Conservation (phyloP, 2,888 invertebrate species). For the Sericinus montela region DNA sequence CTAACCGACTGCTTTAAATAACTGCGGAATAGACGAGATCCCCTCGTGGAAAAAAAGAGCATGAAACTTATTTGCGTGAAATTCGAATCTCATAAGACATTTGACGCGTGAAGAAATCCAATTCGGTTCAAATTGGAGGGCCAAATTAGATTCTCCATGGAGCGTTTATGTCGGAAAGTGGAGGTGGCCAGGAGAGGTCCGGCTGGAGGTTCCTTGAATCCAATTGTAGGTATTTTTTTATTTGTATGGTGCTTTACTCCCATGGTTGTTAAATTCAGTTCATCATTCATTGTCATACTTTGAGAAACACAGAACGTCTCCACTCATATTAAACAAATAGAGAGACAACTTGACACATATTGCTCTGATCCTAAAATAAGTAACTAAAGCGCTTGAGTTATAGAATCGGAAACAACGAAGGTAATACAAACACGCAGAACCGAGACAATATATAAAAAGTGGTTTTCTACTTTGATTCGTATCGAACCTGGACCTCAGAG, state of each 20-base stretch:
- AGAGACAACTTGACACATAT: no score
- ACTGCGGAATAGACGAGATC: no score
- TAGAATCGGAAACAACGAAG: no score
- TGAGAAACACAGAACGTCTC: no score
- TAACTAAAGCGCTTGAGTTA: no score
- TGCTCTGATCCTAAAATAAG: no score
- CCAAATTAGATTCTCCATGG: slow-evolving; percentile 56
- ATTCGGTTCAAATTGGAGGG: slow-evolving; percentile 56
- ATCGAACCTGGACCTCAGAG: no score
- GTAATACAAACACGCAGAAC: no score
- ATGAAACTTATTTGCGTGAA: slow-evolving; percentile 53
- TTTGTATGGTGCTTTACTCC: background rate
- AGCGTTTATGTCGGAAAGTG: slow-evolving; percentile 31
- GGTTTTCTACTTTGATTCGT: no score
- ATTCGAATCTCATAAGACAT: slow-evolving; percentile 60
- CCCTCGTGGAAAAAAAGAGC: slow-evolving; percentile 25
- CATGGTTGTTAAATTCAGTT: background rate
- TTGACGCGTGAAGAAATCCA: slow-evolving; percentile 61
- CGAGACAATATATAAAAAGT: no score
- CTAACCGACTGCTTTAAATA: no score
- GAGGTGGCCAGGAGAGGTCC: background rate
- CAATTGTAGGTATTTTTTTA: background rate
- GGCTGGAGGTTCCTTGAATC: background rate
- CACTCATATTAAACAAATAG: no score
- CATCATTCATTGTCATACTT: background rate